Evolutionary conservation across 35 echinoderm and acorn worm genomes (phyloP).

Genomic region (Heliocidaris tuberculata): DNA sequence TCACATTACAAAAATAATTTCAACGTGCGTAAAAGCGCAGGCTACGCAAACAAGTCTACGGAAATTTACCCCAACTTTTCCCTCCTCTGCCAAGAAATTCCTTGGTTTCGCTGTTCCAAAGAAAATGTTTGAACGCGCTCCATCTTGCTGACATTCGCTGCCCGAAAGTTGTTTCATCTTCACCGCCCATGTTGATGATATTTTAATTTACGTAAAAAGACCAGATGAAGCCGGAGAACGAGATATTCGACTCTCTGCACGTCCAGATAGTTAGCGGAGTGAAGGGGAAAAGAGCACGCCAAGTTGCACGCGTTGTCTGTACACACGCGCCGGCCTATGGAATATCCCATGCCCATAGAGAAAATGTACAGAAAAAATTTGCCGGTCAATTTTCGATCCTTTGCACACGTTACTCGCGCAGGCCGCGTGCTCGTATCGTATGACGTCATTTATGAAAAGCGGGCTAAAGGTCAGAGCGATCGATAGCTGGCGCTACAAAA

Average conservation of each 20-base stretch:
- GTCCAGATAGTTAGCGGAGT: slow-evolving; percentile 34
- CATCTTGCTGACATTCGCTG: slow-evolving; percentile 44
- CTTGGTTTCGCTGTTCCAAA: slow-evolving; percentile 55
- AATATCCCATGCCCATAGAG: background rate
- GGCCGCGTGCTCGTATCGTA: background rate
- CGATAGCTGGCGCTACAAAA: background rate
- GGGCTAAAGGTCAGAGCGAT: background rate
- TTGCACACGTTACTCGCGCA: background rate
- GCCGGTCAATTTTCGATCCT: slow-evolving; percentile 6
- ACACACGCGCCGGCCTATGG: background rate
- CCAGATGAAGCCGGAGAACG: slow-evolving; percentile 28
- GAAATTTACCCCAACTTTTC: slow-evolving; percentile 66
- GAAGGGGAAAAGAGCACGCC: background rate
- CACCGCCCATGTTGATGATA: slow-evolving; percentile 57
- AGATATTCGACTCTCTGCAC: slow-evolving; percentile 36
- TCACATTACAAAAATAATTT: background rate
- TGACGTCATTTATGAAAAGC: slow-evolving; percentile 10
- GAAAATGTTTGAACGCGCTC: slow-evolving; percentile 43
- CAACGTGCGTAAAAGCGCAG: background rate
- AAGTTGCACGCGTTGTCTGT: background rate
- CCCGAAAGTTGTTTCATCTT: slow-evolving; percentile 59
- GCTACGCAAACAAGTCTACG: background rate
- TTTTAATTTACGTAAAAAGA: background rate
- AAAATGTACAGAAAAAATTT: background rate
- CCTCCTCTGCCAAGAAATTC: slow-evolving; percentile 62